Percentiles rank a stretch among this genome's conserved stretches.
phyloP scores from a whole-genome alignment of 2,113 vertebrate species.

The Sapayoa aenigma region DNA sequence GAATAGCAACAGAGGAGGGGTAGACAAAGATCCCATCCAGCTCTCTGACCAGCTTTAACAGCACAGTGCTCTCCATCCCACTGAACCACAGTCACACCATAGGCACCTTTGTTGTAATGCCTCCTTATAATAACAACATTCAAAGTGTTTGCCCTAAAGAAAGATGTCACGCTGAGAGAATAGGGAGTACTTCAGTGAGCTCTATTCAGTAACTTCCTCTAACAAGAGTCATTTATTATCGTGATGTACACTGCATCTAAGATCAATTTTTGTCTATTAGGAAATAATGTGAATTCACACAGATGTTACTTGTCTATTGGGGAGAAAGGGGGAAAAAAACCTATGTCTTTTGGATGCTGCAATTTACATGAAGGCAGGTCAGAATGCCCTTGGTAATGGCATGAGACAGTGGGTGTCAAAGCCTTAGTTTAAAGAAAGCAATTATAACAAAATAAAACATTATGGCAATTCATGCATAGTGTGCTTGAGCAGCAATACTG shows the following conservation, averaged over 20 bases:
- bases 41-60: not conserved
- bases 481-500: constrained; percentile 5
- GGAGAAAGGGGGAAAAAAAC: not conserved
- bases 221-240: constrained; percentile 61
- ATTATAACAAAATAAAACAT: constrained; percentile 67
- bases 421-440: constrained; percentile 52
- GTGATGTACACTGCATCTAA: constrained; percentile 55
- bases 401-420: constrained; percentile 34
- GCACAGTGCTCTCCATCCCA: not conserved
- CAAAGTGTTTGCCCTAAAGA: constrained; percentile 43
- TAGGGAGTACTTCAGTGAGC: constrained; percentile 21
- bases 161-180: constrained; percentile 50
- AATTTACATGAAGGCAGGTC: constrained; percentile 37
- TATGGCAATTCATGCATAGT: constrained; percentile 28
- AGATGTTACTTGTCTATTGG: constrained; percentile 57
- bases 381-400: constrained; percentile 42
- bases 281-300: constrained; percentile 66
- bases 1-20: not conserved
- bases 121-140: constrained; percentile 45
- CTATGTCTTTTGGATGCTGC: constrained; percentile 19
- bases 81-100: not conserved
- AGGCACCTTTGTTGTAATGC: constrained; percentile 23
- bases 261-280: constrained; percentile 58
- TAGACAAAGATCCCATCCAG: not conserved
- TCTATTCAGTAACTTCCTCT: constrained; percentile 55